Evolutionary conservation across 2,888 invertebrate genomes (phyloP).

Genomic region (Hipparchia sbordonii): DNA sequence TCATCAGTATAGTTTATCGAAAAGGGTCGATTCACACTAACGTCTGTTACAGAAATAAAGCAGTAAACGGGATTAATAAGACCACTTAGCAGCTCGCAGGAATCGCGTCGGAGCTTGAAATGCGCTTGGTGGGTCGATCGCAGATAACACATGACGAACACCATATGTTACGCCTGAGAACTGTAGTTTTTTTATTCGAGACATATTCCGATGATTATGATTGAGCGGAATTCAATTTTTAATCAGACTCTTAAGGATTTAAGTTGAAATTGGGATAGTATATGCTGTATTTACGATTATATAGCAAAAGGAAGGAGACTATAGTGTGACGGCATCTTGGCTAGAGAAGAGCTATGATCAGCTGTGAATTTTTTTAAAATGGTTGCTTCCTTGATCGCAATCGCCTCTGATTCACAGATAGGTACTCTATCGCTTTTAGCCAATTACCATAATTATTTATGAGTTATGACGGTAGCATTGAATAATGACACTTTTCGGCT

Average conservation of each 20-base stretch:
- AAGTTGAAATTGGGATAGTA: too few species aligned
- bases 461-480: too few species aligned
- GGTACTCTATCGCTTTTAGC: too few species aligned
- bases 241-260: neutral
- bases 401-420: too few species aligned
- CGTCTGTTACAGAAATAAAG: conserved; percentile 58
- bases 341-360: too few species aligned
- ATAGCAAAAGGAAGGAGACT: too few species aligned
- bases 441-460: too few species aligned
- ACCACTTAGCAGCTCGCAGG: conserved; percentile 40
- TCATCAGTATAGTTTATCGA: conserved; percentile 27
- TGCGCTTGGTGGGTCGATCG: conserved; percentile 45
- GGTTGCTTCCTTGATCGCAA: too few species aligned
- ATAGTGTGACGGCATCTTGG: too few species aligned
- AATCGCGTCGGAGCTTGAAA: conserved; percentile 43
- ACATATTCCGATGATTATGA: conserved; percentile 14
- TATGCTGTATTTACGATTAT: too few species aligned
- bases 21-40: conserved; percentile 45
- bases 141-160: conserved; percentile 47
- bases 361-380: too few species aligned
- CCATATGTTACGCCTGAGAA: conserved; percentile 39
- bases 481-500: too few species aligned
- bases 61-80: conserved; percentile 61
- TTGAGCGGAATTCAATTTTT: neutral
- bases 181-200: conserved; percentile 15